Percentiles rank a stretch among this genome's conserved stretches.
Conservation (phyloP, 92 coral and sea anemone species). For the Galaxea fascicularis region DNA sequence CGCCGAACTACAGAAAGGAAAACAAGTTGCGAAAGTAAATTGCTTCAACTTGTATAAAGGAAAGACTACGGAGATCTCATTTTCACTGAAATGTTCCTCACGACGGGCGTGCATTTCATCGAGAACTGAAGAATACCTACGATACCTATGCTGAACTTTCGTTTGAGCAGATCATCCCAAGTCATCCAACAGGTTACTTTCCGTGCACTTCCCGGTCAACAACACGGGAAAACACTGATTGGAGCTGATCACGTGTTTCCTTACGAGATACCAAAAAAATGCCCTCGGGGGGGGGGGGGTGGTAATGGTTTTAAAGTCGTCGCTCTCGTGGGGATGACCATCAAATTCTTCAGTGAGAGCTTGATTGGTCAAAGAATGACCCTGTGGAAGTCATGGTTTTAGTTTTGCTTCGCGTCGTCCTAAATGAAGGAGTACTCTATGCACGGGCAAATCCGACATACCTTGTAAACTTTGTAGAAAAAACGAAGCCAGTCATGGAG, state of each 20-base stretch:
- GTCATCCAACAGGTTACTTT: too few species aligned
- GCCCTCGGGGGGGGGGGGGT: background rate
- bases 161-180: too few species aligned
- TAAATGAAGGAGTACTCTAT: too few species aligned
- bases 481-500: conserved; percentile 30
- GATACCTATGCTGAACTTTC: too few species aligned
- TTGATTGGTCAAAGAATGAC: background rate
- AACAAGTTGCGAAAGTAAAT: background rate
- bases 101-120: too few species aligned
- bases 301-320: background rate
- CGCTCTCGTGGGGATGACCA: background rate
- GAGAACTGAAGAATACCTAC: too few species aligned
- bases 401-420: background rate
- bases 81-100: too few species aligned
- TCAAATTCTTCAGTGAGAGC: background rate
- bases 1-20: too few species aligned
- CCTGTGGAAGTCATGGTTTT: background rate
- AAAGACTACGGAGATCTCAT: background rate
- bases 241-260: background rate
- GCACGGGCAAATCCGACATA: background rate
- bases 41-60: background rate
- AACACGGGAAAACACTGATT: too few species aligned
- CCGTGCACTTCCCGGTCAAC: too few species aligned
- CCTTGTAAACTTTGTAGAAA: conserved; percentile 45
- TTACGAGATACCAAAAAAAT: background rate